Conservation (phyloP, 2,888 invertebrate genomes). For the Synanthedon tipuliformis region DNA sequence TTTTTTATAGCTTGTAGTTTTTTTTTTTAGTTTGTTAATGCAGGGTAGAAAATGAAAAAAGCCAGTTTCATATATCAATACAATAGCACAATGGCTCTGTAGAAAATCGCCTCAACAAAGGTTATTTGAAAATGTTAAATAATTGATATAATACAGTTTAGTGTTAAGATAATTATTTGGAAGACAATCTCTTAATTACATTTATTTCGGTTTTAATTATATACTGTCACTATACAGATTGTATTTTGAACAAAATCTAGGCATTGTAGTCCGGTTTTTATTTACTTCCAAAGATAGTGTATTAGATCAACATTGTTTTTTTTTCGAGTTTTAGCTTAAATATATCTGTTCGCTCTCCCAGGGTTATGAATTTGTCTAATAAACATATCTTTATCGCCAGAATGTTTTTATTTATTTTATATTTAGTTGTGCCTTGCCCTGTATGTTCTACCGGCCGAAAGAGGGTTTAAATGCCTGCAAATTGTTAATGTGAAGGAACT, state of each 20-base stretch:
- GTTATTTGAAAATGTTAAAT: constrained; percentile 8
- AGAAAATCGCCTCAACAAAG: constrained; percentile 12
- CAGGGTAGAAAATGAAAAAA: too few species aligned
- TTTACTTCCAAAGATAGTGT: constrained; percentile 66
- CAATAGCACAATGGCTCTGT: too few species aligned
- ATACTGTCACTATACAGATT: neutral
- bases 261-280: constrained; percentile 39
- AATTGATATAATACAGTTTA: too few species aligned
- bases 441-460: too few species aligned
- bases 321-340: constrained; percentile 26
- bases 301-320: constrained; percentile 44
- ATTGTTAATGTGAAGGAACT: too few species aligned
- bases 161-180: constrained; percentile 1
- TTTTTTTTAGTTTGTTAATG: too few species aligned
- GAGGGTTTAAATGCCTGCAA: too few species aligned
- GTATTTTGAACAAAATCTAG: constrained; percentile 23
- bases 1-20: too few species aligned
- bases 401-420: constrained; percentile 20
- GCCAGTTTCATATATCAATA: too few species aligned
- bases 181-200: neutral
- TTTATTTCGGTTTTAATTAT: neutral
- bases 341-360: constrained; percentile 25
- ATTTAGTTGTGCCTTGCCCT: too few species aligned
- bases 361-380: constrained; percentile 63
- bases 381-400: constrained; percentile 66